Base-by-base conservation (phyloP, 1,140 invertebrate species). In the Diabrotica virgifera region DNA sequence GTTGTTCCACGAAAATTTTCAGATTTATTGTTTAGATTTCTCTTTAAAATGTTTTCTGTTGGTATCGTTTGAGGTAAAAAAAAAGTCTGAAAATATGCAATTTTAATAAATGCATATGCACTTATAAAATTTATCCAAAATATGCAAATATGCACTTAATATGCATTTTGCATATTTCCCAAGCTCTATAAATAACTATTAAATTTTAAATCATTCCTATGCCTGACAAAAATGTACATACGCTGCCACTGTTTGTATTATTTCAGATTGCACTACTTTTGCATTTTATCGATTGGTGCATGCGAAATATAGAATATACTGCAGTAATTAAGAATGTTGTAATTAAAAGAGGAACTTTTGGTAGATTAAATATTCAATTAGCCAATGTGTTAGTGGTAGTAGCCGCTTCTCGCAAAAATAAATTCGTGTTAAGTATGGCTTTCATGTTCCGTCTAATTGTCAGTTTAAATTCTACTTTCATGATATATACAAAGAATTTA, bases 351-450 rank as follows among this genome's bases (percentile, higher is more conserved):
- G 36, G 36, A 40, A 57, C 55, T 57, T 57, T 57, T 37, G 24
- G 55, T 57, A 57, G 55, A 57, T 57, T 38, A 57, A 57, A 55
- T 55, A 55, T 55, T 55, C 53, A 55, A 57, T 57, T 57, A 57
- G 55, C 55, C 36, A 37, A 40, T 57, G 7, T 57, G 55, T 57
- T 55, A 35, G 53, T 36, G 40, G 40, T 46, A 10, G 8, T 46
- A n/a, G 40, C 12, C 11, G 5, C 8, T 57, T n/a, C n/a, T n/a
- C 36, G 55, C 55, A 55, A 57, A 57, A 57, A 40, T 57, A 57
- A 40, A 57, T 57, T 40, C 12, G 7, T 24, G 55, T 36, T 57
- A 57, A 57, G 12, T 57, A n/a, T 40, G 53, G n/a, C 53, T 55
- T 52, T 52, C 6, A 35, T 35, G 53, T 55, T 55, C 53, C 6